Percentiles rank a stretch among this genome's conserved stretches.
phyloP scores from a whole-genome alignment of 2,113 vertebrate genomes.

The Phylloscopus whistleri region DNA sequence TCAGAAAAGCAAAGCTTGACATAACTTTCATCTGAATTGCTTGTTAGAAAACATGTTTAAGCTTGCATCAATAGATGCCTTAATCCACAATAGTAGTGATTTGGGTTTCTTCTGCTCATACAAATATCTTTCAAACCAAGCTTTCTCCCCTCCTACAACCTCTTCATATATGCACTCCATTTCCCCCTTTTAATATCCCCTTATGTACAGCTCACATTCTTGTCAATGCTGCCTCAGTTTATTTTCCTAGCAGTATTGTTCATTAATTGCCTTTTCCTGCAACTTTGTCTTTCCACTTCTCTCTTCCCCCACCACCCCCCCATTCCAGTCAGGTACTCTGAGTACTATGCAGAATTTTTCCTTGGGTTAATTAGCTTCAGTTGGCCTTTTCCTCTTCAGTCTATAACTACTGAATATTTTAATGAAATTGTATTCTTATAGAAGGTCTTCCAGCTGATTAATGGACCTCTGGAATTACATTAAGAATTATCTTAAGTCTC shows the following conservation, averaged over 20 bases:
- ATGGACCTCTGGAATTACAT: background rate
- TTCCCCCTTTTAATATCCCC: background rate
- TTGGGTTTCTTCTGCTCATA: background rate
- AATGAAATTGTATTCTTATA: background rate
- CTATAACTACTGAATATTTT: background rate
- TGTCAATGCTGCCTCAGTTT: background rate
- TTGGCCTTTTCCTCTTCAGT: background rate
- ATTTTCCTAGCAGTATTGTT: background rate
- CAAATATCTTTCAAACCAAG: background rate
- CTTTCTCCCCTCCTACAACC: background rate
- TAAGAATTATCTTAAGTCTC: background rate
- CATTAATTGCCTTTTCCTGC: background rate
- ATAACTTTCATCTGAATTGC: background rate
- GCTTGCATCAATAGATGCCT: background rate
- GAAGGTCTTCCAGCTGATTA: background rate
- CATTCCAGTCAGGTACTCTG: background rate
- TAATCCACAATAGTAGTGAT: background rate
- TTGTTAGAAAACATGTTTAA: background rate
- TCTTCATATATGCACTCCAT: background rate
- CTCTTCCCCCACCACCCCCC: accelerated
- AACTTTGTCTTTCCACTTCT: background rate
- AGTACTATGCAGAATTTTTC: background rate
- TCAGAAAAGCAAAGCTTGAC: background rate
- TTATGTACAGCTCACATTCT: background rate
- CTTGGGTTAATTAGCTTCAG: background rate